Base-by-base conservation (phyloP, 2,797 vertebrate species). In the Sebastes matsubarae region DNA sequence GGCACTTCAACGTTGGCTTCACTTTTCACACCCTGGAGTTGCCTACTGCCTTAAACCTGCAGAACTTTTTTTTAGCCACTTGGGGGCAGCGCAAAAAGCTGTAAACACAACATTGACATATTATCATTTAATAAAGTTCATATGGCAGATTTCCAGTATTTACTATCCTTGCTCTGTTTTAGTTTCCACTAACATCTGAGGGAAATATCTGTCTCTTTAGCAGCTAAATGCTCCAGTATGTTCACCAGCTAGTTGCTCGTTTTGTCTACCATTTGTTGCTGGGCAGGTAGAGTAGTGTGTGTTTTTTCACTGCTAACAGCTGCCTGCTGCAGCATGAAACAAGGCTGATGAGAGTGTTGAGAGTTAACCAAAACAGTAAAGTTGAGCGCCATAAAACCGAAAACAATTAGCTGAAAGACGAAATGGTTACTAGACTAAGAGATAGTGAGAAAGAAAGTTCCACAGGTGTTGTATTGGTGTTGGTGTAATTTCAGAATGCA, bases 401-500 rank as follows among this genome's bases (percentile, higher is more conserved):
- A 63, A 69, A 70, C 8, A 64, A 55, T 24, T 4, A 13, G n/a
- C 10, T 30, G 4, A 32, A 63, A 61, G 42, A 18, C 14, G 14
- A 27, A 25, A 25, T 27, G 13, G 14, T 55, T 24, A 10, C 4
- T 3, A n/a, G 46, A 59, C 18, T 1, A 11, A 66, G 18, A 50
- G 16, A 60, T n/a, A 12, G 5, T 16, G 12, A 22, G 1, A n/a
- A 8, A 42, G 30, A 25, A 8, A n/a, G 24, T 54, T 69, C 50
- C 20, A 55, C 54, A 60, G 30, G 20, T 52, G 50, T 27, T 29
- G 14, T 0, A 7, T 27, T 30, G 9, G 16, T 65, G 66, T 42
- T 81, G 75, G 50, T 50, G 18, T 59, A 79, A 68, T 55, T 76
- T 29, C 46, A 36, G 9, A 42, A 32, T 71, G 25, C 61, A 64